Base-by-base conservation (phyloP, 2,797 vertebrate genomes). In the Sebastiscus albofasciatus region DNA sequence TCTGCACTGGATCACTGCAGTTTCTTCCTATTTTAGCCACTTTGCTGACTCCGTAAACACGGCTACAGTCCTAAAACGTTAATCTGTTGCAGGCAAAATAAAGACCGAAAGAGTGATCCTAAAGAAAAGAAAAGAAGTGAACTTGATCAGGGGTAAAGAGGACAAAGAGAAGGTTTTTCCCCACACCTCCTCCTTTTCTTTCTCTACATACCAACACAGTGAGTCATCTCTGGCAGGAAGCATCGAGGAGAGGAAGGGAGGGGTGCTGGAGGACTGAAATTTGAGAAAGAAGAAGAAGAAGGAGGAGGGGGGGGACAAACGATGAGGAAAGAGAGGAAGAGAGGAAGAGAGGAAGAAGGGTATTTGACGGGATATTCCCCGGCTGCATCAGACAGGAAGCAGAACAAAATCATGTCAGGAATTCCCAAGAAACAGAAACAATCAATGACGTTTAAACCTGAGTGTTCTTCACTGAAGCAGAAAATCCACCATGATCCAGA, bases 141-240 rank as follows among this genome's bases (percentile, higher is more conserved):
- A 26, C 20, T 36, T 27, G 8, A 18, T 18, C 6, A n/a, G 10
- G 1, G 12, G 1, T 24, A 12, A 66, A 67, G 12, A 61, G 42
- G 6, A 71, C 46, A 54, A 46, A 55, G 22, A 27, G 20, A 14
- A 36, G 24, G 58, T n/a, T 58, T 42, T 34, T 3, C 18, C 22
- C 29, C 33, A 20, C 72, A 22, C 67, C 78, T 72, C 66, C 4
- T 49, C 13, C n/a, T 26, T 42, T 26, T 75, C 16, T 24, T 6
- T 18, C 13, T 13, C 59, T 3, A 0, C 80, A 86, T 89, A 54
- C 61, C 80, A 72, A 20, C 46, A 22, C 13, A 0, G 0, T 89
- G 87, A 86, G 31, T 91, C 85, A 87, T 56, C 26, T 5, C 20
- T 16, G 76, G 72, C 66, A 54, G 64, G 33, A 69, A 20, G 18